Evolutionary conservation across 2,797 vertebrate species (phyloP).

Genomic region (Neomorphus geoffroyi): DNA sequence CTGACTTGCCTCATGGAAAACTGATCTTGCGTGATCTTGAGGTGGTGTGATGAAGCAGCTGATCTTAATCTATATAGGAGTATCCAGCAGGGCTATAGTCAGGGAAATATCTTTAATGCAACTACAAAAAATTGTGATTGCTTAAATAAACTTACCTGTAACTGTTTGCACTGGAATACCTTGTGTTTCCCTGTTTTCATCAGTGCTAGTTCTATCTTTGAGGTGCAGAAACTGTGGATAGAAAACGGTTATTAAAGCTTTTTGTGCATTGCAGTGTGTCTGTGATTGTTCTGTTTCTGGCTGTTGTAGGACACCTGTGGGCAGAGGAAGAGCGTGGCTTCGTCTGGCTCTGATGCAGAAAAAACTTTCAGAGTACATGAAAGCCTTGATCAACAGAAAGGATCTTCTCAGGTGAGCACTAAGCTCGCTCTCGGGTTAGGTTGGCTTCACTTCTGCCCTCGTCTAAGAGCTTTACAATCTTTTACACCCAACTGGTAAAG

Average conservation of each 20-base stretch:
- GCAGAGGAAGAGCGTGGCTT: constrained; percentile 96
- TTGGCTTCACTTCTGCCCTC: not conserved
- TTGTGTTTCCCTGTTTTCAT: not conserved
- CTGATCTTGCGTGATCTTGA: not conserved
- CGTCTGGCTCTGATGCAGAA: constrained; percentile 99
- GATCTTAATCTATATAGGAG: not conserved
- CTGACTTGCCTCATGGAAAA: not conserved
- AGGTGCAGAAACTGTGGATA: not conserved
- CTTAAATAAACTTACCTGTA: not conserved
- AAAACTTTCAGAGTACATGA: constrained; percentile 99
- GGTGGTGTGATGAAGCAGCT: not conserved
- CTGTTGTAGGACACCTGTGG: constrained; percentile 88
- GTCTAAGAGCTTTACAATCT: accelerated
- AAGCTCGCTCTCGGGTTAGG: not conserved
- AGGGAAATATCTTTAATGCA: not conserved
- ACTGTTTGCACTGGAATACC: not conserved
- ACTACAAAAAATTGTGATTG: not conserved
- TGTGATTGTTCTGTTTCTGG: constrained; percentile 8
- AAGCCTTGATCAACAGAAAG: constrained; percentile 98
- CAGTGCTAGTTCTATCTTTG: not conserved
- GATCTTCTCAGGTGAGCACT: constrained; percentile 92
- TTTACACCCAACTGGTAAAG: not conserved
- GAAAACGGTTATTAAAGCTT: not conserved
- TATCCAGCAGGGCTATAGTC: not conserved
- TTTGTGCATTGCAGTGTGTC: not conserved